A percentile compares a stretch with the other conserved stretches of the same genome.
phyloP scores from a whole-genome alignment of 2,113 vertebrate genomes.

The Kobus ellipsiprymnus region DNA sequence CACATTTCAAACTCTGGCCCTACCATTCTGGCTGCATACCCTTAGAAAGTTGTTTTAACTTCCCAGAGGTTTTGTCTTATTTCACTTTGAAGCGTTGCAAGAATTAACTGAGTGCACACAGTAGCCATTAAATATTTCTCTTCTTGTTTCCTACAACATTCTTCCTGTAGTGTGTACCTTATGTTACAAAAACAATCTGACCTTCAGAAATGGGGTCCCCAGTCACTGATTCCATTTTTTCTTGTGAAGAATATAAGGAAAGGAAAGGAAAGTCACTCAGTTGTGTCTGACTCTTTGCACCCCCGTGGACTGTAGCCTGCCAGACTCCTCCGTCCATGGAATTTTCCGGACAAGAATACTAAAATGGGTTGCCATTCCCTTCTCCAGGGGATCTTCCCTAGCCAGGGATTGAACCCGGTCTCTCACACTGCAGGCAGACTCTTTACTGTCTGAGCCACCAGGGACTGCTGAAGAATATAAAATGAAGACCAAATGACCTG shows the following conservation, averaged over 20 bases:
- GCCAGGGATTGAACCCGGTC: not conserved
- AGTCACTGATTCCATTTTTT: not conserved
- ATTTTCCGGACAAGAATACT: not conserved
- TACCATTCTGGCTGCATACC: not conserved
- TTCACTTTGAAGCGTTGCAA: not conserved
- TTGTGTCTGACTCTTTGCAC: not conserved
- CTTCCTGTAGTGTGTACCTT: not conserved
- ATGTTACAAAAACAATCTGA: not conserved
- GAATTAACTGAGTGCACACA: not conserved
- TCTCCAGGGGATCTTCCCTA: not conserved
- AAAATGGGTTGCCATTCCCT: not conserved
- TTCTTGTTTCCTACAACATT: not conserved
- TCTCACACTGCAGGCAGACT: not conserved
- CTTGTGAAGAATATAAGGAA: conserved; percentile 4
- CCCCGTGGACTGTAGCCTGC: not conserved
- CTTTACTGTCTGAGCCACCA: not conserved
- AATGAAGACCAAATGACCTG: conserved; percentile 14
- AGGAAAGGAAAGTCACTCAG: not conserved
- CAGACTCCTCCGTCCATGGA: not conserved
- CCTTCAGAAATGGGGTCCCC: not conserved
- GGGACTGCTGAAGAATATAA: conserved; percentile 18
- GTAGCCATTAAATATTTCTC: not conserved
- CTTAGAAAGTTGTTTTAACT: not conserved
- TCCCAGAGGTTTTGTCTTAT: not conserved
- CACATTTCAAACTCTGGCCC: not conserved